Conservation (phyloP, 2,113 vertebrate species). For the Laterallus jamaicensis region DNA sequence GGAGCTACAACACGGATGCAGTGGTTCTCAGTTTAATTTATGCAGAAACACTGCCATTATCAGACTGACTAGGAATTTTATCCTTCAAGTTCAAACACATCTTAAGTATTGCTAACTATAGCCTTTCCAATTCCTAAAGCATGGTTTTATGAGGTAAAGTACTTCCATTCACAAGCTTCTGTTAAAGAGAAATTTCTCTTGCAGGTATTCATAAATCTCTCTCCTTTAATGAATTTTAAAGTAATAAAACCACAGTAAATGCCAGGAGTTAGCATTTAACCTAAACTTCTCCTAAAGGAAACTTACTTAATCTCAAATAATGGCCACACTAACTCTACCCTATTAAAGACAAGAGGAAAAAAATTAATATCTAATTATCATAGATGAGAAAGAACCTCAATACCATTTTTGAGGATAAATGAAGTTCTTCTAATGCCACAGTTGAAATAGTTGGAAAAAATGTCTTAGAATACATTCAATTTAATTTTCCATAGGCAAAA, state of each 20-base stretch:
- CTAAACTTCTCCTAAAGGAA: conserved; percentile 29
- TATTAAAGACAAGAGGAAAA: neutral
- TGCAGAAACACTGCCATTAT: neutral
- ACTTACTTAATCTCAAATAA: conserved; percentile 11
- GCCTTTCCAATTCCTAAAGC: neutral
- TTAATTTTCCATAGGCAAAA: neutral
- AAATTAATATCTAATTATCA: neutral
- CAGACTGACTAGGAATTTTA: neutral
- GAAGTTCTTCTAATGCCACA: neutral
- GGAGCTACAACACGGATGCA: neutral
- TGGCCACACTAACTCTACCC: neutral
- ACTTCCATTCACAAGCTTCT: neutral
- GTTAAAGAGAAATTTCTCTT: neutral
- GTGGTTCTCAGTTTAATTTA: neutral
- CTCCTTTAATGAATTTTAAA: conserved; percentile 11
- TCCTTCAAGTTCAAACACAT: neutral
- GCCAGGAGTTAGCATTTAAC: conserved; percentile 25
- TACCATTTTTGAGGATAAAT: neutral
- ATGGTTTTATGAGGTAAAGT: neutral
- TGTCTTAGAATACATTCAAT: neutral
- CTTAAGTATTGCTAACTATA: neutral
- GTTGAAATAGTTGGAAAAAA: neutral
- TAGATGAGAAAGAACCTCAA: neutral
- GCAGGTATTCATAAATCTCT: neutral
- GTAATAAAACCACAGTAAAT: conserved; percentile 6